Evolutionary conservation across 2,797 vertebrate genomes (phyloP).

Genomic region (Leptodactylus fallax): DNA sequence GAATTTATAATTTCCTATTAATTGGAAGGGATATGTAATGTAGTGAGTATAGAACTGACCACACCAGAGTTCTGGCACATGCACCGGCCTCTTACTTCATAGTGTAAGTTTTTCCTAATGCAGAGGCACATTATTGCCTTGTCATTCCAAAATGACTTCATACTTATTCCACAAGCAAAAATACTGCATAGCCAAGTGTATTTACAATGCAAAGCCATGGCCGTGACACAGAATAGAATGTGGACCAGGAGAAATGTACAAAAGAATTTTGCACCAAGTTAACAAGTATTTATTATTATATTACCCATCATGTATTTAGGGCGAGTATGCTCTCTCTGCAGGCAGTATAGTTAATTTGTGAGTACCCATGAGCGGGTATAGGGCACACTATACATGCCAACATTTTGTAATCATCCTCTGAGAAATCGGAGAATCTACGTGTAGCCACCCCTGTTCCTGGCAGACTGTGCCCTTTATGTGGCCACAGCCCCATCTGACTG

Average conservation of each 20-base stretch:
- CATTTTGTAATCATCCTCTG: too few species aligned
- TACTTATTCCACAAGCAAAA: not conserved
- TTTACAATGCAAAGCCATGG: not conserved
- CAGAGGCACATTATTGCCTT: conserved; percentile 20
- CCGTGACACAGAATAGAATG: not conserved
- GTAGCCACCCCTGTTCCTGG: too few species aligned
- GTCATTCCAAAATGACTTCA: conserved; percentile 34
- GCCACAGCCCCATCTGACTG: too few species aligned
- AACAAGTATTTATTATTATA: too few species aligned
- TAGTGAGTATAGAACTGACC: conserved; percentile 10
- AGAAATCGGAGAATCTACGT: too few species aligned
- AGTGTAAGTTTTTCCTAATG: conserved; percentile 28
- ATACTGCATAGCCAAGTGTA: not conserved
- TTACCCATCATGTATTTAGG: too few species aligned
- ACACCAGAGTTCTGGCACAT: conserved; percentile 24
- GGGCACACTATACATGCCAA: too few species aligned
- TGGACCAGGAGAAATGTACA: not conserved
- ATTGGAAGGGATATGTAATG: conserved; percentile 3
- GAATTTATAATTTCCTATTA: not conserved
- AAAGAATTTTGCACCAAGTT: too few species aligned
- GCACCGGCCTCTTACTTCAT: not conserved
- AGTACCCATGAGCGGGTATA: too few species aligned
- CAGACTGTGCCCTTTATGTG: too few species aligned
- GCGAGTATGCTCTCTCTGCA: too few species aligned
- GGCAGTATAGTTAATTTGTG: too few species aligned